Base-by-base conservation (phyloP, 2,797 vertebrate species). In the Falco concolor region DNA sequence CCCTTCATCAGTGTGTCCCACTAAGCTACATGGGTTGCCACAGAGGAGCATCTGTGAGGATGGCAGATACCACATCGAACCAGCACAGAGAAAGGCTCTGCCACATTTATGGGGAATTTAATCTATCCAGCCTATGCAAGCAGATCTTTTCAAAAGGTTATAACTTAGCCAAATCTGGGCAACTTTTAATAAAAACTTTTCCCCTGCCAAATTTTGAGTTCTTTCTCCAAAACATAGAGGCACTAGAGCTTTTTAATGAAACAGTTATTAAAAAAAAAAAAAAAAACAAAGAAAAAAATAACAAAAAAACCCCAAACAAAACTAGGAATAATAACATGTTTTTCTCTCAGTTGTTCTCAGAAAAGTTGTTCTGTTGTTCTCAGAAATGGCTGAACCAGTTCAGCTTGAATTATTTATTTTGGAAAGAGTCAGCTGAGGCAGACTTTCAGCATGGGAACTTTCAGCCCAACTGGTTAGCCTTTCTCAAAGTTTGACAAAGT, bases 341-440 rank as follows among this genome's bases (percentile, higher is more conserved):
- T 96, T 95, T 73, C 85, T 88, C 83, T 87, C 67, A 84, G 76
- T 95, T 93, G 83, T 97, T 96, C 95, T 96, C 93, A 95, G 95
- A 97, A 96, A 74, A 84, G 50, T 95, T 94, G 38, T 68, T 84
- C 94, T 97, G 94, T 97, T 96, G 93, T 97, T 97, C 96, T 95
- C 87, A 95, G 96, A 97, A 97, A 95, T 81, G 94, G 93, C 94
- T 90, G 95, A 94, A 92, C 73, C 47, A 27, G 61, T 91, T 93
- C 70, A 94, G 65, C 65, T 63, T 76, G 77, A 82, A 91, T 47
- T 95, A 93, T 96, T 96, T 97, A 57, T 72, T 90, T 88, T 96
- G 95, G 93, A 96, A 93, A 79, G 87, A 76, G 47, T 65, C 54
- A 59, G 30, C 54, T 79, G 91, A 84, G 83, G 83, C 83, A 84